phyloP scores from a whole-genome alignment of 2,113 vertebrate genomes.

The Excalfactoria chinensis region DNA sequence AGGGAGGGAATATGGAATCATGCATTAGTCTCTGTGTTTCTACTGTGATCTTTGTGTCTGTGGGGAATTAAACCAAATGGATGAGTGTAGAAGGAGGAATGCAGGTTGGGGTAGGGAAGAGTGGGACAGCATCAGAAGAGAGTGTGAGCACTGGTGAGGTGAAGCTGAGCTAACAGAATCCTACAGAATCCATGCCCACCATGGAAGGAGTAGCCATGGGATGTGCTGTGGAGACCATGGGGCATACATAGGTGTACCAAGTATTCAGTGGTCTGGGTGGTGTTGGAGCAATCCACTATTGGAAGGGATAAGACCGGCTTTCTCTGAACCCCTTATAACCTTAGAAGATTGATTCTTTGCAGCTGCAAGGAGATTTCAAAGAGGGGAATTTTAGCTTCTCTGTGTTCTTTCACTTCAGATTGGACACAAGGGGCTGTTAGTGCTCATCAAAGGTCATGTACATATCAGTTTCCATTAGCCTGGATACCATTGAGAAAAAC shows the following conservation, averaged over 20 bases:
- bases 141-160: not conserved
- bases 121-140: not conserved
- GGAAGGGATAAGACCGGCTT: not conserved
- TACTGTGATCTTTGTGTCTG: not conserved
- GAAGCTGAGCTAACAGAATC: not conserved
- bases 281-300: not conserved
- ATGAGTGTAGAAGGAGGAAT: not conserved
- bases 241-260: not conserved
- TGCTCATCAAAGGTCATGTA: not conserved
- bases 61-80: not conserved
- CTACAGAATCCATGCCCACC: not conserved
- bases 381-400: not conserved
- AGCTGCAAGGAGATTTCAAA: not conserved
- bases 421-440: not conserved
- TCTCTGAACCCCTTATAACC: not conserved
- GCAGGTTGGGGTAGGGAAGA: not conserved
- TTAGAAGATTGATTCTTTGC: not conserved
- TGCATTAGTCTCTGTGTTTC: not conserved
- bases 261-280: not conserved
- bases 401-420: not conserved
- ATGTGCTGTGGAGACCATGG: not conserved
- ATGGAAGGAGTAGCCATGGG: not conserved
- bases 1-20: not conserved
- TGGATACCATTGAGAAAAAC: not conserved
- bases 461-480: not conserved